Conservation (phyloP, 2,888 invertebrate genomes). For the Volucella bombylans region DNA sequence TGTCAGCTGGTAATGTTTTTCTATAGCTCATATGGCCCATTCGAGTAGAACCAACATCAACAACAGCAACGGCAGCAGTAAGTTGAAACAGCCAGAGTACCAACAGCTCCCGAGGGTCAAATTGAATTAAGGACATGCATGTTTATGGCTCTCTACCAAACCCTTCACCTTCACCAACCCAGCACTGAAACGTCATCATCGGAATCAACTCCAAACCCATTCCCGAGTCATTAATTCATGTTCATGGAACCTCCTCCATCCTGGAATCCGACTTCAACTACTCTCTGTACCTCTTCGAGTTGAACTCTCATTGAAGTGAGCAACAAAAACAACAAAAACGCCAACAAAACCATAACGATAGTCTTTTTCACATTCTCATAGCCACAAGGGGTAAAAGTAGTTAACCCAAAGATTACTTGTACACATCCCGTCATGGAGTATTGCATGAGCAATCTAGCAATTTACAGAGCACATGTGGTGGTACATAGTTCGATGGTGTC, state of each 20-base stretch:
- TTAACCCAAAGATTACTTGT: conserved; percentile 67
- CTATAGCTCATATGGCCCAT: conserved; percentile 58
- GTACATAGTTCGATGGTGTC: conserved; percentile 28
- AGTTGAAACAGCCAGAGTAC: conserved; percentile 36
- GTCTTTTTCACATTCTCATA: conserved; percentile 41
- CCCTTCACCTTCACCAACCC: conserved; percentile 17
- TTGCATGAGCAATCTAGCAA: conserved; percentile 46
- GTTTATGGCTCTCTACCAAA: conserved; percentile 60
- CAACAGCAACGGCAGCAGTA: conserved; percentile 7
- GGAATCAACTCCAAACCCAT: conserved; percentile 39
- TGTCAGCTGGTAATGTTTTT: conserved; percentile 61
- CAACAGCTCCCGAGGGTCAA: conserved; percentile 73
- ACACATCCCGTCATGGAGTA: conserved; percentile 45
- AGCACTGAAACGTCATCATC: conserved; percentile 5
- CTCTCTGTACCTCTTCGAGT: conserved; percentile 19
- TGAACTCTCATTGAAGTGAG: conserved; percentile 43
- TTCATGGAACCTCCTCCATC: conserved; percentile 50
- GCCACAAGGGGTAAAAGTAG: conserved; percentile 68
- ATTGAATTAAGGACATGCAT: conserved; percentile 73
- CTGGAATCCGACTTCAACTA: conserved; percentile 4
- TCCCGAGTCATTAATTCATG: conserved; percentile 66
- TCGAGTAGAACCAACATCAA: conserved; percentile 12
- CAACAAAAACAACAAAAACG: conserved; percentile 43
- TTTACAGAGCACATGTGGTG: conserved; percentile 44
- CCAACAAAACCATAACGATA: conserved; percentile 14